Percentiles rank a stretch among this genome's conserved stretches.
phyloP scores from a whole-genome alignment of 2,888 invertebrate species.

The Tiliacea citrago region DNA sequence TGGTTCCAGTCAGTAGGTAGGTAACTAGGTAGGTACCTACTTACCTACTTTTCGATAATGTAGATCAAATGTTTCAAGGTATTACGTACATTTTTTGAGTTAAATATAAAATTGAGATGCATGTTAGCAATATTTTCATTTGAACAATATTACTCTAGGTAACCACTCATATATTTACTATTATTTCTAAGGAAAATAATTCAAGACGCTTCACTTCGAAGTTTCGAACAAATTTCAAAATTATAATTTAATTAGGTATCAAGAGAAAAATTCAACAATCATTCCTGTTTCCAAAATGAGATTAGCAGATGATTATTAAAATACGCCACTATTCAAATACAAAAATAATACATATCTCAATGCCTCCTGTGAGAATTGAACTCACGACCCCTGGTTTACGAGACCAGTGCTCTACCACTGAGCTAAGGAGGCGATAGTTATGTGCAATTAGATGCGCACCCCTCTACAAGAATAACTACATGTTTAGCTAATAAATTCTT shows the following conservation, averaged over 20 bases:
- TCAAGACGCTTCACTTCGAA: neutral
- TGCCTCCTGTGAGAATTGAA: conserved; percentile 96
- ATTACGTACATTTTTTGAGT: neutral
- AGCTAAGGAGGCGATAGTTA: conserved; percentile 91
- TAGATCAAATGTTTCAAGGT: neutral
- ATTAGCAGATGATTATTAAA: neutral
- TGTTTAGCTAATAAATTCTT: too few species aligned
- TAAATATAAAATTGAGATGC: neutral
- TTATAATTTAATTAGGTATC: neutral
- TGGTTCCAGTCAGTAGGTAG: conserved; percentile 11
- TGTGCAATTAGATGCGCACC: conserved; percentile 5
- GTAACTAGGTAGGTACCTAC: neutral
- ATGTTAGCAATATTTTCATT: neutral
- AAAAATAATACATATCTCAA: neutral
- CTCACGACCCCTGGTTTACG: conserved; percentile 96
- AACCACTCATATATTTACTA: neutral
- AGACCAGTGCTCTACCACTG: conserved; percentile 96
- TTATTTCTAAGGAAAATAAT: neutral
- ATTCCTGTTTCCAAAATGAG: neutral
- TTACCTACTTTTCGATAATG: neutral
- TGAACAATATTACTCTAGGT: neutral
- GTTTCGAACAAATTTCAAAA: neutral
- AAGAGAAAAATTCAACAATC: too few species aligned
- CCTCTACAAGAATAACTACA: neutral
- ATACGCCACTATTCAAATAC: neutral